A percentile compares a stretch with the other conserved stretches of the same genome.
Conservation (phyloP, 2,113 vertebrate species). For the Chlamydotis undulata region DNA sequence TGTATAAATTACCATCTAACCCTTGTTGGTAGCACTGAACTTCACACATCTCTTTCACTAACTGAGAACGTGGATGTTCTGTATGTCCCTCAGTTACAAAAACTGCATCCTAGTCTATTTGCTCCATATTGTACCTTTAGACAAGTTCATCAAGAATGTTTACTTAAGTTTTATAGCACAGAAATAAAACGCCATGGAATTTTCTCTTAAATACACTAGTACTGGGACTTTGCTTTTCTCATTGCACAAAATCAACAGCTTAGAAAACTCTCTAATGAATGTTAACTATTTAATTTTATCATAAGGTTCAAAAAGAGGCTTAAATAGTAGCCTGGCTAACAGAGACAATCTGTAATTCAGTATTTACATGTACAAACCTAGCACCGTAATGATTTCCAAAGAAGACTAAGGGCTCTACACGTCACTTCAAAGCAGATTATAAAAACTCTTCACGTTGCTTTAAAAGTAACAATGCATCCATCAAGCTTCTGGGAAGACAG, state of each 20-base stretch:
- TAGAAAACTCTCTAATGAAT: background rate
- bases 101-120: background rate
- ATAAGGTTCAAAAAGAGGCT: background rate
- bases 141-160: background rate
- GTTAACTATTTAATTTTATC: background rate
- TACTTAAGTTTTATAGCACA: background rate
- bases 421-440: background rate
- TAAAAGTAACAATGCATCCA: background rate
- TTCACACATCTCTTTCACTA: background rate
- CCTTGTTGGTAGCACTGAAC: background rate
- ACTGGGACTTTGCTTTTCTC: background rate
- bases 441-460: background rate
- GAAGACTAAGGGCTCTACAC: background rate
- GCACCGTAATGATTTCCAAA: background rate
- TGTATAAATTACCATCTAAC: background rate
- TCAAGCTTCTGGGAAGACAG: background rate
- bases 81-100: background rate
- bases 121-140: background rate
- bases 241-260: background rate
- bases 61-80: background rate
- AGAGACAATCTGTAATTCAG: background rate
- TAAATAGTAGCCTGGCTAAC: background rate
- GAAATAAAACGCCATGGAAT: background rate
- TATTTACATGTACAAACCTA: background rate
- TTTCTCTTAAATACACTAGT: background rate